A percentile compares a stretch with the other conserved stretches of the same genome.
phyloP scores from a whole-genome alignment of 2,888 invertebrate genomes.

The Tolmerus cingulatus region DNA sequence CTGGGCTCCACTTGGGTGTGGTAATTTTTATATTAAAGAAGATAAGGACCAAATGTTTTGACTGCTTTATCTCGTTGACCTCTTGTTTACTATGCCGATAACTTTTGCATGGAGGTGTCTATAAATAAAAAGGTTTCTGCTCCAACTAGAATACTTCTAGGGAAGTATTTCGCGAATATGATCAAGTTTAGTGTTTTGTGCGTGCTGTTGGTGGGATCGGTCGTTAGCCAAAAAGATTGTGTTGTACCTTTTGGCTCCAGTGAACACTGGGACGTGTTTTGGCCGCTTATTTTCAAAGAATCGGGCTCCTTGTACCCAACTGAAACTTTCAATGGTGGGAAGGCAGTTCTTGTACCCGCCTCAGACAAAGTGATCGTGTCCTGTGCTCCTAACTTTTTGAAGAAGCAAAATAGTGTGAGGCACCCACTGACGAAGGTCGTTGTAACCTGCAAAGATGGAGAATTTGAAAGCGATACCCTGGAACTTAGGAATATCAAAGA shows the following conservation, averaged over 20 bases:
- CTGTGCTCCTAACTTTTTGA: slow-evolving; percentile 31
- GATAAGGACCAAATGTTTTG: not conserved
- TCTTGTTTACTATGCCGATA: not conserved
- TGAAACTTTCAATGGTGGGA: not conserved
- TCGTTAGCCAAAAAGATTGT: slow-evolving; percentile 32
- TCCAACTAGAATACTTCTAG: not conserved
- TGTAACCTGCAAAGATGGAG: slow-evolving; percentile 53
- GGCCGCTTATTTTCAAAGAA: slow-evolving; percentile 50
- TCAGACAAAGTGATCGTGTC: slow-evolving; percentile 18
- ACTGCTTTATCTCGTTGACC: not conserved
- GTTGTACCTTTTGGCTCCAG: slow-evolving; percentile 49
- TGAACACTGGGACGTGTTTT: slow-evolving; percentile 49
- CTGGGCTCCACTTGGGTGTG: not conserved
- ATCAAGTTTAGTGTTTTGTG: not conserved
- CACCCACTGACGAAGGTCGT: slow-evolving; percentile 44
- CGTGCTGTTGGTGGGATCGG: not conserved
- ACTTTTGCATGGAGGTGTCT: not conserved
- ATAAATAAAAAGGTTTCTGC: not conserved
- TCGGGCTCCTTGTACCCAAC: slow-evolving; percentile 49
- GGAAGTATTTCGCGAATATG: not conserved
- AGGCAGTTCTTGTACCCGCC: slow-evolving; percentile 8
- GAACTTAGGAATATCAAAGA: slow-evolving; percentile 22
- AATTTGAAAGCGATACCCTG: slow-evolving; percentile 41
- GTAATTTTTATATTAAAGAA: not conserved
- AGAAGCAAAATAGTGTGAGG: slow-evolving; percentile 22